Evolutionary conservation across 1,140 invertebrate species (phyloP).

Genomic region (Scaptomyza montana): DNA sequence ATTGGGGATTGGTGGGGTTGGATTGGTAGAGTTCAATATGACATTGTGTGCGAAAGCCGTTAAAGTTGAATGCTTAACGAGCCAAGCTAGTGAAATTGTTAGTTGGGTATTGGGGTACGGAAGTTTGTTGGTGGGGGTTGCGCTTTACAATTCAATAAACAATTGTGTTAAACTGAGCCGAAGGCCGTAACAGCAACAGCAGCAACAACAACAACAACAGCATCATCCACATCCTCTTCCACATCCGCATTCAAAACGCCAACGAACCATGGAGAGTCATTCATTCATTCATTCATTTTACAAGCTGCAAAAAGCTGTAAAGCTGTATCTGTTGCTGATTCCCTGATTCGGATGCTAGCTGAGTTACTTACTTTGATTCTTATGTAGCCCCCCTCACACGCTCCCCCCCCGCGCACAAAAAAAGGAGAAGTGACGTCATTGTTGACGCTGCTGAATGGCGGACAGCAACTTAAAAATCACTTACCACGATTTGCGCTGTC

Average conservation of each 20-base stretch:
- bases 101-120: slow-evolving; percentile 26
- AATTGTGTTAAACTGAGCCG: slow-evolving; percentile 78
- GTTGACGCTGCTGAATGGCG: slow-evolving; percentile 36
- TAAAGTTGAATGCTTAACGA: slow-evolving; percentile 80
- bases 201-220: not conserved
- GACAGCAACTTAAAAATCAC: slow-evolving; percentile 79
- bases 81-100: slow-evolving; percentile 64
- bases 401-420: no score
- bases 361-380: slow-evolving; percentile 47
- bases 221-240: slow-evolving; percentile 5
- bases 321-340: slow-evolving; percentile 21
- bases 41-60: slow-evolving; percentile 60
- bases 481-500: slow-evolving; percentile 78
- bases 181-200: slow-evolving; percentile 53
- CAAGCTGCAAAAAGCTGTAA: slow-evolving; percentile 16
- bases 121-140: slow-evolving; percentile 21
- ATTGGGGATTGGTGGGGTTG: not conserved
- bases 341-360: slow-evolving; percentile 19
- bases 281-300: slow-evolving; percentile 16
- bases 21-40: slow-evolving; percentile 37
- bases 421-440: slow-evolving; percentile 63
- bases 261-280: slow-evolving; percentile 58
- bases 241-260: slow-evolving; percentile 15
- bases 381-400: not conserved
- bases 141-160: slow-evolving; percentile 80